Percentiles rank a stretch among this genome's conserved stretches.
phyloP scores from a whole-genome alignment of 2,888 invertebrate genomes.

The Mactromeris polynyma region DNA sequence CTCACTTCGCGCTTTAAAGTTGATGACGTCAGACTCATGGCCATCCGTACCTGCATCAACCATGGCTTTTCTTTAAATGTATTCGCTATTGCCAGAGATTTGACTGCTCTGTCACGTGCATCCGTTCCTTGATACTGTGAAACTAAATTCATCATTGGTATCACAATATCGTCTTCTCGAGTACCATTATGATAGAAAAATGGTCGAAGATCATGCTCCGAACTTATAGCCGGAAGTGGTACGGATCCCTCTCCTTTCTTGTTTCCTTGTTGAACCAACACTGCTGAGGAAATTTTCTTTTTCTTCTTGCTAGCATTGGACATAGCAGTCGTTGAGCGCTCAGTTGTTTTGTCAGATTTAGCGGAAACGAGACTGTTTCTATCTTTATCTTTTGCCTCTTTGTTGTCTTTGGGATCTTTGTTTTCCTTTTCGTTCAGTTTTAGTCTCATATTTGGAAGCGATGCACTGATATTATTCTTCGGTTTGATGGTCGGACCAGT shows the following conservation, averaged over 20 bases:
- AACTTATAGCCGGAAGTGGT: conserved; percentile 82
- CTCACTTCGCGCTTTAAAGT: conserved; percentile 80
- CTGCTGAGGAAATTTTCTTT: conserved; percentile 72
- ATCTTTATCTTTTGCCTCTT: conserved; percentile 31
- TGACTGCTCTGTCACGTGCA: conserved; percentile 85
- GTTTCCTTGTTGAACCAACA: conserved; percentile 77
- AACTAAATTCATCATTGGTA: conserved; percentile 80
- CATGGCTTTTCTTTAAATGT: conserved; percentile 86
- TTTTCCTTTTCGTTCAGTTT: conserved; percentile 44
- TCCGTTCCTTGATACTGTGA: conserved; percentile 82
- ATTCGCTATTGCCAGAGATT: conserved; percentile 86
- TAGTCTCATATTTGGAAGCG: conserved; percentile 62
- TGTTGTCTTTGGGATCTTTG: conserved; percentile 26
- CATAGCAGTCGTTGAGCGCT: conserved; percentile 52
- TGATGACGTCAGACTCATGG: conserved; percentile 82
- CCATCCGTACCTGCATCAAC: conserved; percentile 85
- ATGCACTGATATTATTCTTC: conserved; percentile 58
- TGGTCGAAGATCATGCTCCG: conserved; percentile 81
- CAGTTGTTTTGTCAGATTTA: conserved; percentile 64
- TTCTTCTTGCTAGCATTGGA: conserved; percentile 64
- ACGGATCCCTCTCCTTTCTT: conserved; percentile 79
- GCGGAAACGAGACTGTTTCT: conserved; percentile 58
- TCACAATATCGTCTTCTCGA: conserved; percentile 79
- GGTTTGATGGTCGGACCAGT: conserved; percentile 47
- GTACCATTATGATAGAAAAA: conserved; percentile 83